These are phyloP conservation scores for Ptiloglossa arizonensis DNA, from an alignment of 1,140 invertebrate genomes.

Conservation along the genomic window DNA sequence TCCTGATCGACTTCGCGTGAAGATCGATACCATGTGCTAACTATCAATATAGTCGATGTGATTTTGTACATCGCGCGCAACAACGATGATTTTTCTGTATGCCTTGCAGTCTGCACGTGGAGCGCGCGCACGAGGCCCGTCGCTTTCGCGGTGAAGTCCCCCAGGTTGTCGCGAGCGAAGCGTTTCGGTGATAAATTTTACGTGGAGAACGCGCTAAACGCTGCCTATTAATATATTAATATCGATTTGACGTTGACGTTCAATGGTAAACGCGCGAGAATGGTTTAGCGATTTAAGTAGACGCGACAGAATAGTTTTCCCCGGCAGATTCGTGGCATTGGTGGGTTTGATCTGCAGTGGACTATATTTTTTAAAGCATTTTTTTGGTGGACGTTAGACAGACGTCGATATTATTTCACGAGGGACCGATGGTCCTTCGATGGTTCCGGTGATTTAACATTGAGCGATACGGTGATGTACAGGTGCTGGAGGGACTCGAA, in stretches of 20 bases:
- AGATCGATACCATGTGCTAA: constrained; percentile 49
- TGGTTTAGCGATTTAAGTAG: neutral
- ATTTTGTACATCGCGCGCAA: constrained; percentile 46
- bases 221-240: neutral
- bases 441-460: no score
- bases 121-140: constrained; percentile 21
- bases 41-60: constrained; percentile 44
- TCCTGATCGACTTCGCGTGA: constrained; percentile 53
- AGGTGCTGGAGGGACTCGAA: neutral
- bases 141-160: neutral
- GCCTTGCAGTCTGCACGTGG: constrained; percentile 35
- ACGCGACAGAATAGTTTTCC: neutral
- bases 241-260: neutral
- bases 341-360: no score
- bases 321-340: no score
- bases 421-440: neutral
- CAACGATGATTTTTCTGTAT: constrained; percentile 55
- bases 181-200: neutral
- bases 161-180: neutral
- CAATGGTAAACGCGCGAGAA: neutral
- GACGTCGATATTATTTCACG: neutral
- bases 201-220: neutral
- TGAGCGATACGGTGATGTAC: no score
- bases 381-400: neutral
- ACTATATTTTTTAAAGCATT: neutral